Percentiles rank a stretch among this genome's conserved stretches.
phyloP scores from a whole-genome alignment of 2,797 vertebrate species.

The Threskiornis aethiopicus region DNA sequence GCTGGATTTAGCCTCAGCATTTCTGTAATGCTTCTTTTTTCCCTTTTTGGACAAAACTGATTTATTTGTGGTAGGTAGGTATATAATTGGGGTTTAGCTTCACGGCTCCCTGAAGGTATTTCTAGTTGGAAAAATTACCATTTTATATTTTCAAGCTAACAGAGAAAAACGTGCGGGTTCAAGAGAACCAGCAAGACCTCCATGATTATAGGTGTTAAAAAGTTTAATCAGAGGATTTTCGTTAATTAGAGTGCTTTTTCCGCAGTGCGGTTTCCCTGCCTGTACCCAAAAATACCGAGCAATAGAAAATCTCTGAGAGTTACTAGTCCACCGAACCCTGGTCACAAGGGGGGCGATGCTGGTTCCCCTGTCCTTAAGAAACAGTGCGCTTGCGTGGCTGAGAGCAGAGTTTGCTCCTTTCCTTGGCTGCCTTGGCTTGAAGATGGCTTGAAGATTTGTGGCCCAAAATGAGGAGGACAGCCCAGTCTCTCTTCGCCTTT shows the following conservation, averaged over 20 bases:
- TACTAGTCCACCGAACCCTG: not conserved
- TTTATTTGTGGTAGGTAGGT: slow-evolving; percentile 38
- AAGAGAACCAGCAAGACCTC: not conserved
- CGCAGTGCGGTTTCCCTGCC: not conserved
- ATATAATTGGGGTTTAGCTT: slow-evolving; percentile 35
- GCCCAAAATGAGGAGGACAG: not conserved
- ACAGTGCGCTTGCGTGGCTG: not conserved
- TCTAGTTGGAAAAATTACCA: slow-evolving; percentile 17
- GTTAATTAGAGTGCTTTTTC: not conserved
- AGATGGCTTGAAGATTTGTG: not conserved
- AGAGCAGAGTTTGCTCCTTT: not conserved
- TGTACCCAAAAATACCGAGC: not conserved
- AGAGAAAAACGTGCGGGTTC: not conserved
- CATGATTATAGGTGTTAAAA: not conserved
- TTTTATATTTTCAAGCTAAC: not conserved
- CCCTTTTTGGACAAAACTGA: slow-evolving; percentile 14
- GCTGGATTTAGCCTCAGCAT: slow-evolving; percentile 14
- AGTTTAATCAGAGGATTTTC: not conserved
- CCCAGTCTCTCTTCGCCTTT: not conserved
- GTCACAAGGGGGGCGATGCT: rapidly evolving
- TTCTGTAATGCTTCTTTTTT: not conserved
- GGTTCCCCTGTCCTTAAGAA: not conserved
- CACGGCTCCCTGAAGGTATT: slow-evolving; percentile 29
- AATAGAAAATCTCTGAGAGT: not conserved
- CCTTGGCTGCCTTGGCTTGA: not conserved